phyloP scores from a whole-genome alignment of 2,113 vertebrate genomes.

The Heliornis fulica region DNA sequence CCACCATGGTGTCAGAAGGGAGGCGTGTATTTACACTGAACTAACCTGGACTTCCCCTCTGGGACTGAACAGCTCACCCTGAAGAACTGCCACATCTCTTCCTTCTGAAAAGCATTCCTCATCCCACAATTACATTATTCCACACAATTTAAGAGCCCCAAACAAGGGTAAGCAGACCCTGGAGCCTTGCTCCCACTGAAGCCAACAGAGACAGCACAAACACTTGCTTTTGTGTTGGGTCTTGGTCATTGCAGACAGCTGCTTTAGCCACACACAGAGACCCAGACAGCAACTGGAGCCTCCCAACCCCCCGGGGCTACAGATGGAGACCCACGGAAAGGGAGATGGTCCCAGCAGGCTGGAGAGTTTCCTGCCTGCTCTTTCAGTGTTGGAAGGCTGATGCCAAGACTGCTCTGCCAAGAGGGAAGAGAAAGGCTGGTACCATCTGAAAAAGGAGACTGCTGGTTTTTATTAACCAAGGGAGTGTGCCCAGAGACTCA shows the following conservation, averaged over 20 bases:
- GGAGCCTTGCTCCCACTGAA: neutral
- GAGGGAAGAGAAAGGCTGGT: neutral
- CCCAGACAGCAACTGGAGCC: neutral
- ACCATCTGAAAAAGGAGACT: neutral
- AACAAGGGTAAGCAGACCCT: neutral
- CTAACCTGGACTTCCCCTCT: no score
- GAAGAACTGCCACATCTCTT: neutral
- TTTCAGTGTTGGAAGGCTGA: neutral
- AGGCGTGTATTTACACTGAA: no score
- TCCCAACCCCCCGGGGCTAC: neutral
- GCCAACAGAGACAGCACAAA: neutral
- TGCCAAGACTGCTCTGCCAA: neutral
- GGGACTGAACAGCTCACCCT: neutral
- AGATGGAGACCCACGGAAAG: neutral
- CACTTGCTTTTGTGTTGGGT: neutral
- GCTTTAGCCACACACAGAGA: neutral
- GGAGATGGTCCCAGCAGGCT: fast-evolving
- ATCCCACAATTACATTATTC: neutral
- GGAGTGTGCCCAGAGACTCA: neutral
- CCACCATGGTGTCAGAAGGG: no score
- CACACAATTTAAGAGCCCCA: neutral
- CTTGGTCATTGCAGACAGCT: neutral
- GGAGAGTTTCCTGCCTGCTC: neutral
- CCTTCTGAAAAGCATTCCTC: no score
- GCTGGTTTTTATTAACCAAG: conserved; percentile 15